phyloP scores from a whole-genome alignment of 1,140 invertebrate species.

The Chelonus insularis region DNA sequence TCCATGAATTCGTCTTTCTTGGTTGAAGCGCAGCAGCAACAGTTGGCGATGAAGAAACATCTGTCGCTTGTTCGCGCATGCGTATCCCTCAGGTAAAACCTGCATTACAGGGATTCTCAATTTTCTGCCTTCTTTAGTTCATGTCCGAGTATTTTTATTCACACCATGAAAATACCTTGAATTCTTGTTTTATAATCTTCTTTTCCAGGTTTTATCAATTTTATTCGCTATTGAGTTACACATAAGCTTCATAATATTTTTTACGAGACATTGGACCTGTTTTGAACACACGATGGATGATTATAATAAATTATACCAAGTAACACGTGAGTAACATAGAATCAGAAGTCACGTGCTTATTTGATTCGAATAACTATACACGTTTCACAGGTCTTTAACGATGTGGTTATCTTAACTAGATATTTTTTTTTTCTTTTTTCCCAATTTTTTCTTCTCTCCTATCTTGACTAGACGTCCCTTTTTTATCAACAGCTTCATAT shows the following conservation, averaged over 20 bases:
- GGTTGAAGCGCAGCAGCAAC: constrained; percentile 38
- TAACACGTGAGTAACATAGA: constrained; percentile 8
- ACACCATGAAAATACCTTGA: constrained; percentile 1
- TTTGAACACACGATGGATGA: background rate
- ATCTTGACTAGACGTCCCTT: no score
- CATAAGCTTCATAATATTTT: background rate
- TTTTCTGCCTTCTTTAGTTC: constrained; percentile 17
- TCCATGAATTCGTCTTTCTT: constrained; percentile 30
- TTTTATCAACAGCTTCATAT: background rate
- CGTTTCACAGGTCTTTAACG: constrained; percentile 21
- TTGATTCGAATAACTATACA: constrained; percentile 2
- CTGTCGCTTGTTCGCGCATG: constrained; percentile 47
- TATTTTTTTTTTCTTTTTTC: background rate
- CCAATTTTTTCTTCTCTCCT: background rate
- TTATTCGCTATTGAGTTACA: background rate
- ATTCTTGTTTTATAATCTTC: no score
- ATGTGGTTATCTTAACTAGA: constrained; percentile 13
- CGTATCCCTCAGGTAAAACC: constrained; percentile 45
- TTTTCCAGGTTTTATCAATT: no score
- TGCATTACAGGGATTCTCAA: constrained; percentile 50
- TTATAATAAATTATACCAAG: constrained; percentile 2
- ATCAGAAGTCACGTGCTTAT: constrained; percentile 8
- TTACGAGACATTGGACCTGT: background rate
- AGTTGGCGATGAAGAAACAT: constrained; percentile 55
- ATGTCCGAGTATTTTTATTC: constrained; percentile 1